These are phyloP conservation scores for Drosophila fungiperda DNA, from an alignment of 2,888 invertebrate genomes.

Conservation along the genomic window DNA sequence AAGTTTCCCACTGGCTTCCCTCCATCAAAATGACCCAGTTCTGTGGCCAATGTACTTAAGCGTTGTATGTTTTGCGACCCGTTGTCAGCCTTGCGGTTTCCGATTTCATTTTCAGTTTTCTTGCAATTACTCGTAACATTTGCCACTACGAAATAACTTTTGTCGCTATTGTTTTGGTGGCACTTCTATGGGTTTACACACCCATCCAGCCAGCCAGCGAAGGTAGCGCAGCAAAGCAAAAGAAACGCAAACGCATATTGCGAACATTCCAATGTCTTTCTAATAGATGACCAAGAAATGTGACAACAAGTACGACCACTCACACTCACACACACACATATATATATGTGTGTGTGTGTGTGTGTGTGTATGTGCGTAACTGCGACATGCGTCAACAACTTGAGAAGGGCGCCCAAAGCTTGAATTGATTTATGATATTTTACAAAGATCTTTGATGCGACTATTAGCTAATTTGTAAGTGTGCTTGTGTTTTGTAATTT, in stretches of 20 bases:
- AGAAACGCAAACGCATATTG: conserved; percentile 18
- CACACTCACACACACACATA: neutral
- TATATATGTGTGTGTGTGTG: neutral
- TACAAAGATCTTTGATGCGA: conserved; percentile 8
- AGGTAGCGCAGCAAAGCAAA: conserved; percentile 26
- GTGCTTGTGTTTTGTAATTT: neutral
- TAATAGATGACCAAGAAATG: conserved; percentile 79
- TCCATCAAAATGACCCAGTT: conserved; percentile 30
- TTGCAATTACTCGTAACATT: conserved; percentile 61
- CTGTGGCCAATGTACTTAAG: conserved; percentile 19
- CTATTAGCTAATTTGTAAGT: conserved; percentile 11
- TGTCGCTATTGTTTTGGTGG: conserved; percentile 29
- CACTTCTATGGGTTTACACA: conserved; percentile 68
- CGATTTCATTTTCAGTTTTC: conserved; percentile 48
- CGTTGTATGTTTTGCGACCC: conserved; percentile 1
- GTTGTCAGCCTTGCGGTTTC: conserved; percentile 37
- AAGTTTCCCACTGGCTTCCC: conserved; percentile 3
- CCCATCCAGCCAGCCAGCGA: conserved; percentile 25
- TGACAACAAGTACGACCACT: conserved; percentile 39
- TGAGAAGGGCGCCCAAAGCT: conserved; percentile 32
- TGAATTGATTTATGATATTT: conserved; percentile 8
- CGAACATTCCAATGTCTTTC: conserved; percentile 72
- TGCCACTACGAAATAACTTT: conserved; percentile 46
- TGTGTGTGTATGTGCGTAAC: neutral
- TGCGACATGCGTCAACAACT: conserved; percentile 14